These are phyloP conservation scores for Megalops atlanticus DNA, from an alignment of 2,113 vertebrate genomes.

Conservation along the genomic window DNA sequence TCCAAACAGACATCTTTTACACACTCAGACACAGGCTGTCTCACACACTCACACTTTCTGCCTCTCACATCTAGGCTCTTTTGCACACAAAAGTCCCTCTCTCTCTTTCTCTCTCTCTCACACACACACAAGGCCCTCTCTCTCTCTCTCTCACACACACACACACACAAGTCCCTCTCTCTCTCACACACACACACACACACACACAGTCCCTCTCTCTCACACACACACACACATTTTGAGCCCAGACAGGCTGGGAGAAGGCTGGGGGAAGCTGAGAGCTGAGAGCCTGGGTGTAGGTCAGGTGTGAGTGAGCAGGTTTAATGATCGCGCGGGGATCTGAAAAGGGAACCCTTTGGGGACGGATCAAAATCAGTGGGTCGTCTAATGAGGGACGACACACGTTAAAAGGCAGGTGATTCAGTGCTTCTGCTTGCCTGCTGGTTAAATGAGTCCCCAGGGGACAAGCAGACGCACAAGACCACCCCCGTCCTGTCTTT, in stretches of 20 bases:
- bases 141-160: conserved; percentile 2
- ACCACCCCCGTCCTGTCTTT: conserved; percentile 20
- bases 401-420: conserved; percentile 51
- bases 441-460: conserved; percentile 60
- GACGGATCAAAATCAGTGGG: conserved; percentile 36
- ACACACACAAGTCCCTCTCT: not conserved
- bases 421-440: conserved; percentile 41
- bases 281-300: conserved; percentile 26
- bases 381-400: conserved; percentile 57
- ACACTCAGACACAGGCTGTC: no score
- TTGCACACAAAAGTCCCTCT: no score
- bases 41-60: no score
- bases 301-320: conserved; percentile 44
- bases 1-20: no score
- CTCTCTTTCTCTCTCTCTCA: not conserved
- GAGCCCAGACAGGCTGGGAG: conserved; percentile 9
- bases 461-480: conserved; percentile 47
- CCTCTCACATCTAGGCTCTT: no score
- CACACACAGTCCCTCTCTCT: conserved; percentile 6
- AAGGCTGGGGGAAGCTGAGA: no score
- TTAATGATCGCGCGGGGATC: conserved; percentile 40
- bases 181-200: not conserved
- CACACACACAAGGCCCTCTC: not conserved
- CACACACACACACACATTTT: conserved; percentile 19
- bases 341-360: conserved; percentile 27